A percentile compares a stretch with the other conserved stretches of the same genome.
phyloP scores from a whole-genome alignment of 2,113 vertebrate species.

The Burhinus bistriatus region DNA sequence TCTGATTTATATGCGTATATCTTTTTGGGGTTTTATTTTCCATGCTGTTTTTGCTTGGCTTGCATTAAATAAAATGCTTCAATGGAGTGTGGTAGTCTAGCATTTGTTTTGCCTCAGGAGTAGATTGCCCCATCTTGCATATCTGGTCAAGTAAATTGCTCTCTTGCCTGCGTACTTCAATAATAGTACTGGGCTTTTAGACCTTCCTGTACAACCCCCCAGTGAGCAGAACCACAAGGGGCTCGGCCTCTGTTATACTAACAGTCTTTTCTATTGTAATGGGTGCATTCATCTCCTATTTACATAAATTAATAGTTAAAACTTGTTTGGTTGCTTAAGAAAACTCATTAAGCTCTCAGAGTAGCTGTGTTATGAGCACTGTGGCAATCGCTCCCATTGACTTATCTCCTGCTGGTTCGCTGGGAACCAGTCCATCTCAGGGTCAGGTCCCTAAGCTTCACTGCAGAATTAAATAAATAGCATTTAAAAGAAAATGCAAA shows the following conservation, averaged over 20 bases:
- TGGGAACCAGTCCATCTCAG: slow-evolving; percentile 51
- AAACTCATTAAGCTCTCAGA: slow-evolving; percentile 91
- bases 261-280: slow-evolving; percentile 26
- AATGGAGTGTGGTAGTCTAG: slow-evolving; percentile 58
- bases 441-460: slow-evolving; percentile 43
- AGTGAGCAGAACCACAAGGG: slow-evolving; percentile 12
- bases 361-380: slow-evolving; percentile 82
- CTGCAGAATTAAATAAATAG: slow-evolving; percentile 28
- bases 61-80: slow-evolving; percentile 67
- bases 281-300: slow-evolving; percentile 50
- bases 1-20: slow-evolving; percentile 38
- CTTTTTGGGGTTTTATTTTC: slow-evolving; percentile 23
- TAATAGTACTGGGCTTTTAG: slow-evolving; percentile 34
- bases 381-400: slow-evolving; percentile 73
- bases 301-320: slow-evolving; percentile 78
- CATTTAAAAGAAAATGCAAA: slow-evolving; percentile 2
- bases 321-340: slow-evolving; percentile 76
- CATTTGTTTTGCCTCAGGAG: slow-evolving; percentile 68
- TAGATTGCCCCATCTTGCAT: slow-evolving; percentile 61
- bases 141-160: slow-evolving; percentile 69
- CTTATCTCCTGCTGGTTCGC: slow-evolving; percentile 54
- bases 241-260: background rate
- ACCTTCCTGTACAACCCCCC: background rate
- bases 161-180: slow-evolving; percentile 28
- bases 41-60: slow-evolving; percentile 54